Conservation (phyloP, 2,888 invertebrate genomes). For the Microdon myrmicae region DNA sequence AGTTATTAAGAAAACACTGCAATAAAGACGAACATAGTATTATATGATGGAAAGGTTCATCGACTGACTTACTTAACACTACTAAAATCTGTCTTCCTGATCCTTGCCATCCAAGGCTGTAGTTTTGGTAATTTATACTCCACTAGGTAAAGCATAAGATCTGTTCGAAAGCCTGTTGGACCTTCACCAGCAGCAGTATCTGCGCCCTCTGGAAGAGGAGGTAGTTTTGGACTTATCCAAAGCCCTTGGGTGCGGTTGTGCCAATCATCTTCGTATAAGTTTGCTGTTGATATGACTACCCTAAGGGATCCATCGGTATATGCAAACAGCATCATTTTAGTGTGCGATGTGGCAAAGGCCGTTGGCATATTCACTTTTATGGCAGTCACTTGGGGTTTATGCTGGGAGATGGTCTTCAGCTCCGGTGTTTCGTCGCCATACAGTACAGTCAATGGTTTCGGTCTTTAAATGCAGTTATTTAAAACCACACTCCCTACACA, state of each 20-base stretch:
- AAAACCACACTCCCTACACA: constrained; percentile 3
- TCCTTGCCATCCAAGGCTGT: constrained; percentile 77
- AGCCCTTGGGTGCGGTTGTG: constrained; percentile 93
- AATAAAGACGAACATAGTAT: not conserved
- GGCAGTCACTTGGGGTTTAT: constrained; percentile 75
- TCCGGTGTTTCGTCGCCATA: constrained; percentile 79
- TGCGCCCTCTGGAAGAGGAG: constrained; percentile 70
- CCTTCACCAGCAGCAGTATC: constrained; percentile 78
- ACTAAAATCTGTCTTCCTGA: constrained; percentile 84
- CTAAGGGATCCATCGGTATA: constrained; percentile 85
- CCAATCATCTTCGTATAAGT: constrained; percentile 93
- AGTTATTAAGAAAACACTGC: constrained; percentile 84
- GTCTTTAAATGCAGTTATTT: constrained; percentile 31
- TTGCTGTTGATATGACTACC: constrained; percentile 90
- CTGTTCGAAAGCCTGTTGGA: constrained; percentile 82
- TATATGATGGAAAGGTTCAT: not conserved
- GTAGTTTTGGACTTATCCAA: constrained; percentile 89
- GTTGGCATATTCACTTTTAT: constrained; percentile 78
- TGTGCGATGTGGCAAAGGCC: constrained; percentile 88
- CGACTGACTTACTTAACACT: constrained; percentile 74
- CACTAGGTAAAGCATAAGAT: constrained; percentile 79
- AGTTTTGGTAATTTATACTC: constrained; percentile 78
- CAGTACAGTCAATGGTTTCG: constrained; percentile 78
- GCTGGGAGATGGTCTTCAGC: constrained; percentile 69
- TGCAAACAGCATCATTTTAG: constrained; percentile 88